Evolutionary conservation across 2,888 invertebrate species (phyloP), one percentile per base, ranked within the genome.

Genomic region (Cryptus armator): DNA sequence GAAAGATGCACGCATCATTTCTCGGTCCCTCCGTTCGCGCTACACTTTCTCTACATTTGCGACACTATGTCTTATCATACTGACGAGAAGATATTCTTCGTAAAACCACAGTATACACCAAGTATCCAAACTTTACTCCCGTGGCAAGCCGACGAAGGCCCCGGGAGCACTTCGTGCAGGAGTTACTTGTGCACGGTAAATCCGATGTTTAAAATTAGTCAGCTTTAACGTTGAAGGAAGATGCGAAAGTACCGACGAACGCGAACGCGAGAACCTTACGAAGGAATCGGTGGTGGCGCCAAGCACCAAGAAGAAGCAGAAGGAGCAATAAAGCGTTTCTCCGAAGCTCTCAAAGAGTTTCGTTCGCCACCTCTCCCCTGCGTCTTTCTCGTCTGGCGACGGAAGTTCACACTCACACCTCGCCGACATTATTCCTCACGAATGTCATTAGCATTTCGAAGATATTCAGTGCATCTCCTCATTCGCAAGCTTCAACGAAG

Each of bases 131-230:
- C 70, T 85, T 76, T 64, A 46, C 12, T 14, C 51, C 51, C 32
- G 12, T 12, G 19, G 66, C 51, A 71, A 70, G 66, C 53, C 56
- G 37, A 32, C 29, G 14, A 59, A 37, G 48, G 74, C 77, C 24
- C 48, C 12, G 48, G 48, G 29, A 51, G 7, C 32, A 29, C 51
- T 53, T 29, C 32, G n/a, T 44, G 59, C n/a, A 7, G 14, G 32
- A 46, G 44, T 51, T 24, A 32, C 37, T 81, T 71, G 56, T 66
- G 56, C 66, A 66, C 16, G 29, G 46, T 48, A 81, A 66, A 77
- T 72, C 9, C 48, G 48, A 62, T 68, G 32, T 46, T 77, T 64
- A 68, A 81, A 81, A 84, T 84, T 77, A 81, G 77, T 59, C 72
- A 59, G n/a, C 62, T 62, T 51, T 53, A 16, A 51, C 59, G 32